Conservation (phyloP, 2,113 vertebrate genomes). For the Microcebus ravelobensis region DNA sequence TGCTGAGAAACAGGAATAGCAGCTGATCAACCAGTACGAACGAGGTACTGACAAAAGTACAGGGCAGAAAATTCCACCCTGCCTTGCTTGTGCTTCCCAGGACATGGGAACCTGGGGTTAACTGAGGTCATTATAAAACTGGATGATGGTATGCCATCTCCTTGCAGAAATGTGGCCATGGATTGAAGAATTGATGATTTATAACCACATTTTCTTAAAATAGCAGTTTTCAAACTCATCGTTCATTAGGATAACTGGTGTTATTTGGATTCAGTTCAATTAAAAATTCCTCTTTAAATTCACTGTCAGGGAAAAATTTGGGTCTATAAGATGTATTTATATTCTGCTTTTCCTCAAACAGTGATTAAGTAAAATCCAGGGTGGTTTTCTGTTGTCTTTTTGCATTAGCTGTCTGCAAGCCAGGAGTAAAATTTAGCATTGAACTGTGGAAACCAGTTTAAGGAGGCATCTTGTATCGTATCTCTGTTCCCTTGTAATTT, state of each 20-base stretch:
- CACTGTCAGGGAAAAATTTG: not conserved
- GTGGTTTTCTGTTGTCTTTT: not conserved
- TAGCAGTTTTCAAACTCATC: not conserved
- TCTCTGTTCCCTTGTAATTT: not conserved
- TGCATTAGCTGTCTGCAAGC: not conserved
- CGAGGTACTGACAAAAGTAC: not conserved
- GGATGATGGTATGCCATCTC: too few relatives aligned
- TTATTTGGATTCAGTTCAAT: not conserved
- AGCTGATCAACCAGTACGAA: accelerated
- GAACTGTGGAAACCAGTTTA: not conserved
- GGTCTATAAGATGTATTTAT: not conserved
- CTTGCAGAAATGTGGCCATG: not conserved
- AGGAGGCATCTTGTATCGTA: not conserved
- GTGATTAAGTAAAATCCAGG: not conserved
- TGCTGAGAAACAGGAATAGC: not conserved
- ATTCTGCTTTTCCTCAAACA: not conserved
- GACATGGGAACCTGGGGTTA: not conserved
- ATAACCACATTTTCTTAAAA: not conserved
- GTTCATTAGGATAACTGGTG: not conserved
- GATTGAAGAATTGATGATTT: not conserved
- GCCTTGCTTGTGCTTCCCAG: not conserved
- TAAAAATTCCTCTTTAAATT: not conserved
- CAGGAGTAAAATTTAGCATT: not conserved
- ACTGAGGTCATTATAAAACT: not conserved
- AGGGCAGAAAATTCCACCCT: not conserved